Conservation (phyloP, 64 coral and sea anemone species). For the Stichodactyla helianthus region DNA sequence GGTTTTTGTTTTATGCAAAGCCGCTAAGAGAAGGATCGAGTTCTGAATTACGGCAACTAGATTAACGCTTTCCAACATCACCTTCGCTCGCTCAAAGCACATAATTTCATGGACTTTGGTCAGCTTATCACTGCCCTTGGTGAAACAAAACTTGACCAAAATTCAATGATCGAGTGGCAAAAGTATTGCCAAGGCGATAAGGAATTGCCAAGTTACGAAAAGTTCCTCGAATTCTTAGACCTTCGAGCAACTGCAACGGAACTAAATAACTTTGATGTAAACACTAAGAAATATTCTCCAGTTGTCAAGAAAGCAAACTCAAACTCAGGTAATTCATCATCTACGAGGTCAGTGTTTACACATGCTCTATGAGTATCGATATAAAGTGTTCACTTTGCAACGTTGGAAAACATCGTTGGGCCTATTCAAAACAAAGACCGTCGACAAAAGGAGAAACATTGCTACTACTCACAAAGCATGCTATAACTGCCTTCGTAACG, state of each 20-base stretch:
- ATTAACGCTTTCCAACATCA: neutral
- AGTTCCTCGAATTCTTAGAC: slow-evolving; percentile 37
- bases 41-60: slow-evolving; percentile 27
- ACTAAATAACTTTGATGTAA: neutral
- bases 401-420: too few relatives aligned
- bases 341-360: too few relatives aligned
- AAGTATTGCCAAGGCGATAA: slow-evolving; percentile 27
- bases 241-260: slow-evolving; percentile 35
- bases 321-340: neutral
- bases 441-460: too few relatives aligned
- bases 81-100: too few relatives aligned
- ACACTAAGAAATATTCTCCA: neutral
- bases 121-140: too few relatives aligned
- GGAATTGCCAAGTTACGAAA: slow-evolving; percentile 6
- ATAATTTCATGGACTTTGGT: too few relatives aligned
- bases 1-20: slow-evolving; percentile 30
- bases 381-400: too few relatives aligned
- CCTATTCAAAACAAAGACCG: too few relatives aligned
- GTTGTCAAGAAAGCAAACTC: neutral
- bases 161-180: neutral
- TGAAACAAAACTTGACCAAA: slow-evolving; percentile 7
- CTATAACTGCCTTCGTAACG: too few relatives aligned
- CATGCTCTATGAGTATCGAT: too few relatives aligned
- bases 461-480: too few relatives aligned
- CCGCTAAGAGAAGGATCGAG: slow-evolving; percentile 31